Evolutionary conservation across 2,113 vertebrate species (phyloP).

Genomic region (Narcine bancroftii): DNA sequence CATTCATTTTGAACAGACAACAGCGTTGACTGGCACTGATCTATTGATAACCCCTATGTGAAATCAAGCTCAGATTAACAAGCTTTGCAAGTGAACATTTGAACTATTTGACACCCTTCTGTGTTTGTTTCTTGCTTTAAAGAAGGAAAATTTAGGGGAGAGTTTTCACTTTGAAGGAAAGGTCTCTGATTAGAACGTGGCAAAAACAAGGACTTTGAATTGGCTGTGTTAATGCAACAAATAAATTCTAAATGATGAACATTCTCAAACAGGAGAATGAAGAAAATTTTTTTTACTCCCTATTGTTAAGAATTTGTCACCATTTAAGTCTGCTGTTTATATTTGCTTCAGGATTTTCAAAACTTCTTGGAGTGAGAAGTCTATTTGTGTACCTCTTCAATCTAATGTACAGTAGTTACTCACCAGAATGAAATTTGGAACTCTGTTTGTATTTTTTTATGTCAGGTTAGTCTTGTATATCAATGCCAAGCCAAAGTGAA

Average conservation of each 20-base stretch:
- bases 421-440: background rate
- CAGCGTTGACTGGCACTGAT: background rate
- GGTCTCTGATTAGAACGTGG: constrained; percentile 10
- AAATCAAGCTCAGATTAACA: background rate
- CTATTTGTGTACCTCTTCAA: no score
- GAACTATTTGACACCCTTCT: background rate
- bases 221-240: background rate
- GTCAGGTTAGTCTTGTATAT: background rate
- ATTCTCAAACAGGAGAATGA: background rate
- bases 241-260: background rate
- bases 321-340: background rate
- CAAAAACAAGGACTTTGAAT: background rate
- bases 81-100: background rate
- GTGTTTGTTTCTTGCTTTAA: background rate
- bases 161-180: background rate
- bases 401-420: no score
- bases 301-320: no score
- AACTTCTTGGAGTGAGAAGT: background rate
- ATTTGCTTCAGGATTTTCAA: background rate
- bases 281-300: no score
- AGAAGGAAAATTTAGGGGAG: background rate
- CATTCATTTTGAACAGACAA: background rate
- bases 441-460: background rate
- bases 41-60: background rate
- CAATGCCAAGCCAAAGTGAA: background rate